Evolutionary conservation across 2,113 vertebrate species (phyloP).

Genomic region (Mugil cephalus): DNA sequence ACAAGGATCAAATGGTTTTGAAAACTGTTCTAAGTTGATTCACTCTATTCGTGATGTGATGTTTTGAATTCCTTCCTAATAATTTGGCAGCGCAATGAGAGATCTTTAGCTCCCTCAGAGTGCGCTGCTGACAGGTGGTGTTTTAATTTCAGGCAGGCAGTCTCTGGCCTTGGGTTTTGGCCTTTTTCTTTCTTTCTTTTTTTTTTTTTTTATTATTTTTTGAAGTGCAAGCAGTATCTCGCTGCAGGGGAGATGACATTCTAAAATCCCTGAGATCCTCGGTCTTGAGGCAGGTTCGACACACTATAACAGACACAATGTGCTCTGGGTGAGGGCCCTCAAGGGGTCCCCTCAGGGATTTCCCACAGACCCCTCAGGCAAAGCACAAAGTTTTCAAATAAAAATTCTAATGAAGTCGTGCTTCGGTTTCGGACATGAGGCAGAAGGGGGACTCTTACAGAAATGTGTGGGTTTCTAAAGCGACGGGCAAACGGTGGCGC

Average conservation of each 20-base stretch:
- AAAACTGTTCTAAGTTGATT: constrained; percentile 15
- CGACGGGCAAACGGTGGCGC: not conserved
- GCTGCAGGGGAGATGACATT: constrained; percentile 58
- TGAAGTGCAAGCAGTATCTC: constrained; percentile 24
- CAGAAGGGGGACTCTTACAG: not conserved
- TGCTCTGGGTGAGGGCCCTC: constrained; percentile 18
- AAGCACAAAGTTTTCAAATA: constrained; percentile 38
- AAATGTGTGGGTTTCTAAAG: not conserved
- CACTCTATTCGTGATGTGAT: constrained; percentile 2
- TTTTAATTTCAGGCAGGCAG: constrained; percentile 35
- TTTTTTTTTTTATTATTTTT: no score
- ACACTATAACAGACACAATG: constrained; percentile 34
- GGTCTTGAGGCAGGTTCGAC: constrained; percentile 44
- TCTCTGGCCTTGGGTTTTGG: constrained; percentile 28
- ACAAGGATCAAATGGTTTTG: constrained; percentile 33
- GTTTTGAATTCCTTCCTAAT: constrained; percentile 15
- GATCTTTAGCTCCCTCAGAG: not conserved
- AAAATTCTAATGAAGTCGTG: constrained; percentile 21
- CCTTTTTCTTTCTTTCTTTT: constrained; percentile 16
- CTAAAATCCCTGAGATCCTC: constrained; percentile 53
- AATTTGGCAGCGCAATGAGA: constrained; percentile 4
- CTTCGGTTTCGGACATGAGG: constrained; percentile 17
- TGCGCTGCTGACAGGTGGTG: constrained; percentile 42
- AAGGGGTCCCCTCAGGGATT: constrained; percentile 24
- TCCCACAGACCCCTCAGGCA: constrained; percentile 39